These are phyloP conservation scores for Scaptomyza tumidula DNA, from an alignment of 2,888 invertebrate genomes.

Conservation along the genomic window DNA sequence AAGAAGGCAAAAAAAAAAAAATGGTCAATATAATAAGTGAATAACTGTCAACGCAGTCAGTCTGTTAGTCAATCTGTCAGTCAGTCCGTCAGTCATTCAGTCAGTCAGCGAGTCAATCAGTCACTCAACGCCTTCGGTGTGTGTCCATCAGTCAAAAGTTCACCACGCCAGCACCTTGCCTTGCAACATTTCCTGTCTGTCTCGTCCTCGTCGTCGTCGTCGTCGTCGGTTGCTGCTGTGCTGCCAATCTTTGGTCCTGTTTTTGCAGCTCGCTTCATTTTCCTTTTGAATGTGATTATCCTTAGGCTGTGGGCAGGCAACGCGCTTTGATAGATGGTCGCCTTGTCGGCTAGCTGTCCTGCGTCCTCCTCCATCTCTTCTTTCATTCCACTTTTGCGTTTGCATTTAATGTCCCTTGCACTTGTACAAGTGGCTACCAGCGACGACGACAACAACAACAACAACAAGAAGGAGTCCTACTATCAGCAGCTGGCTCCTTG, in stretches of 20 bases:
- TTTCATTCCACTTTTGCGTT: constrained; percentile 51
- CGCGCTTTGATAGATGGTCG: constrained; percentile 71
- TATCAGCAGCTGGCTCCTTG: constrained; percentile 52
- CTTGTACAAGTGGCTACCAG: constrained; percentile 54
- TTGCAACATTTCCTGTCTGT: constrained; percentile 71
- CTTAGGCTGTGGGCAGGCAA: constrained; percentile 66
- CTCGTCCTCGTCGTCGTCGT: background rate
- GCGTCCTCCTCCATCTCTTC: background rate
- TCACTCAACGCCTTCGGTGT: constrained; percentile 19
- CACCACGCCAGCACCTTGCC: constrained; percentile 38
- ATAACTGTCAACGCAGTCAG: constrained; percentile 35
- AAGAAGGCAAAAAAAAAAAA: constrained; percentile 60
- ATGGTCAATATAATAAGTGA: constrained; percentile 77
- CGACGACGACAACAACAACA: constrained; percentile 13
- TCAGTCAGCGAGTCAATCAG: constrained; percentile 25
- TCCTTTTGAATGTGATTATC: constrained; percentile 79
- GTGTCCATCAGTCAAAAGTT: constrained; percentile 75
- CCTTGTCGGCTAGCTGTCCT: too few species aligned
- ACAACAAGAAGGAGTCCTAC: constrained; percentile 6
- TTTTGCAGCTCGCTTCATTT: constrained; percentile 76
- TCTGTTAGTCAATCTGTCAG: constrained; percentile 20
- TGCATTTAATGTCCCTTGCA: constrained; percentile 75
- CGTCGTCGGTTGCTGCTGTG: background rate
- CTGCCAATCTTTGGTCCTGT: constrained; percentile 65
- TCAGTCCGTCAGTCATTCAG: constrained; percentile 19